A percentile compares a stretch with the other conserved stretches of the same genome.
Evolutionary conservation across 2,797 vertebrate genomes (phyloP).

Genomic region (Acridotheres tristis): DNA sequence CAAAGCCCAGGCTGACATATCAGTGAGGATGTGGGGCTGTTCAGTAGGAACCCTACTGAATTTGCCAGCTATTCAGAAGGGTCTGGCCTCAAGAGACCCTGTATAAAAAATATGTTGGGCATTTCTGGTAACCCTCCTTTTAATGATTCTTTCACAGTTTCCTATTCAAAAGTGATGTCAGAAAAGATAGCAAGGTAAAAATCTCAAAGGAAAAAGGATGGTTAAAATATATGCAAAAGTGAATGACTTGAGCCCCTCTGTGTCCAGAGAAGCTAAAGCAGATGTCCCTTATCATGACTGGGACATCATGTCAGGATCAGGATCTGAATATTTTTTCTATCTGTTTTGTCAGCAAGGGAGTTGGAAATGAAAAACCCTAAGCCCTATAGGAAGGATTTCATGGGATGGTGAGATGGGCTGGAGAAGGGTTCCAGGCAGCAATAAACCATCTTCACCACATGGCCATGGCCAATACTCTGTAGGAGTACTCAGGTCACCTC

Average conservation of each 20-base stretch:
- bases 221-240: neutral
- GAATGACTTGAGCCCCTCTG: rapidly evolving
- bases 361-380: neutral
- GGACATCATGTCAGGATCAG: neutral
- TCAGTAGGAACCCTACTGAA: neutral
- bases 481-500: neutral
- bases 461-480: rapidly evolving
- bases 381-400: neutral
- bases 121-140: neutral
- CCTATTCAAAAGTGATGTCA: neutral
- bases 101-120: neutral
- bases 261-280: neutral
- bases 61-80: neutral
- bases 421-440: neutral
- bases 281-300: neutral
- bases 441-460: neutral
- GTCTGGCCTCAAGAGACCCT: neutral
- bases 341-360: neutral
- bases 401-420: rapidly evolving
- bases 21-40: neutral
- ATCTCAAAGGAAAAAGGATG: neutral
- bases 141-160: neutral
- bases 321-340: neutral
- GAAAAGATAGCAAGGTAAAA: neutral
- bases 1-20: neutral